Evolutionary conservation across 2,888 invertebrate genomes (phyloP), one percentile per base, ranked within the genome.

Genomic region (Cataglyphis altisquamis): DNA sequence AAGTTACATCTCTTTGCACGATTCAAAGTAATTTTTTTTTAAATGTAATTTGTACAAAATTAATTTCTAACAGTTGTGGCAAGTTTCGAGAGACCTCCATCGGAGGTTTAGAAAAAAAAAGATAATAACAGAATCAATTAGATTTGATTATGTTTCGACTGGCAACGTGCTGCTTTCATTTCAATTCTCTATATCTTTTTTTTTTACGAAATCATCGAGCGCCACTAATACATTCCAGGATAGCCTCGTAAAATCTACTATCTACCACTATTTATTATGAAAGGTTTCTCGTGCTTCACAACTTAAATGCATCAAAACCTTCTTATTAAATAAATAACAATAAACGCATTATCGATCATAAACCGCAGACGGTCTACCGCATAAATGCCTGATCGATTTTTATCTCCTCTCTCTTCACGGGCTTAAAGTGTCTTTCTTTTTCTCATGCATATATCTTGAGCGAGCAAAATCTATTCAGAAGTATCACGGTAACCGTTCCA

Each of bases 391-490:
- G 29, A 57, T 25, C 57, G 63, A 66, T 70, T 84, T 86, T 78
- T 78, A 25, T 48, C 5, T 74, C 25, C 48, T 21, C 25, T 21
- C 57, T 57, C 48, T 66, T 63, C 52, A 3, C 45, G 64, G 36
- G 18, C 60, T 25, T 12, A 36, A 25, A n/a, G 36, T 18, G 57
- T 63, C 6, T 15, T 15, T 45, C 5, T 68, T 29, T 21, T 41
- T 21, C 45, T 57, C 55, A 36, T n/a, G n/a, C 25, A 39, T 72
- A 29, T 36, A 63, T 21, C 3, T n/a, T 29, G 39, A 63, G 15
- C 45, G 41, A 70, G 72, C 73, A 62, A 83, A 82, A 82, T 77
- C 82, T 70, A 80, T 84, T 87, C 66, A 68, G 70, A 21, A 67
- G 70, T 66, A 70, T 60, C 60, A 60, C 60, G 41, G 64, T 78